Evolutionary conservation across 2,113 vertebrate genomes (phyloP), one percentile per base, ranked within the genome.

Genomic region (Scalopus aquaticus): DNA sequence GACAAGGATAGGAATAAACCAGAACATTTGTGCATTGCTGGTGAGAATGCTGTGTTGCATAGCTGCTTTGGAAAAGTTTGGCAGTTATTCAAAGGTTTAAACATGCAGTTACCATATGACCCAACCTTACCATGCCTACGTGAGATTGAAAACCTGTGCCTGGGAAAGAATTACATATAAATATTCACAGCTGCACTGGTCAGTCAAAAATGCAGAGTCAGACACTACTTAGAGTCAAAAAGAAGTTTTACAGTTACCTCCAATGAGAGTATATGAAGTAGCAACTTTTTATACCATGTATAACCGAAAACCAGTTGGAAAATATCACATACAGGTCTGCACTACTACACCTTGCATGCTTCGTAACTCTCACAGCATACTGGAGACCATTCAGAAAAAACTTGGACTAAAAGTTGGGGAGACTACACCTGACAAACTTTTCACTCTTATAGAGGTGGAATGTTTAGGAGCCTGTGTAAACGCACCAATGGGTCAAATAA

Each of bases 201-300:
- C 44, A 51, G 10, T 12, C 8, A 12, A 15, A 51, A 51, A 51
- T 3, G 3, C 49, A 51, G 49, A 51, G 49, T 51, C 49, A 51
- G 3, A 24, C 54, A 56, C 54, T 56, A 22, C 8, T 64, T 17
- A 1, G 51, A 54, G 15, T 54, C 51, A 54, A 54, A 54, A 54
- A 54, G 99, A 99, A 96, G 80, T 99, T 97, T 98, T 99, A 96
- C 98, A 99, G 7, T 97, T 99, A 92, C 97, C 99, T 98, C 98
- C 99, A 7, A 99, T 99, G 99, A 99, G 99, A 97, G 99, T 99
- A 44, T 99, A 99, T 85, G 99, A 99, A 98, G 99, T 99, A 89
- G 99, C 99, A 42, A 99, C 99, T 0, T 99, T 99, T 98, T 99
- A 99, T 93, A 99, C 99, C 0, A 99, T 99, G 99, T 99, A 99